Conservation (phyloP, 2,797 vertebrate genomes). For the Molossus molossus region DNA sequence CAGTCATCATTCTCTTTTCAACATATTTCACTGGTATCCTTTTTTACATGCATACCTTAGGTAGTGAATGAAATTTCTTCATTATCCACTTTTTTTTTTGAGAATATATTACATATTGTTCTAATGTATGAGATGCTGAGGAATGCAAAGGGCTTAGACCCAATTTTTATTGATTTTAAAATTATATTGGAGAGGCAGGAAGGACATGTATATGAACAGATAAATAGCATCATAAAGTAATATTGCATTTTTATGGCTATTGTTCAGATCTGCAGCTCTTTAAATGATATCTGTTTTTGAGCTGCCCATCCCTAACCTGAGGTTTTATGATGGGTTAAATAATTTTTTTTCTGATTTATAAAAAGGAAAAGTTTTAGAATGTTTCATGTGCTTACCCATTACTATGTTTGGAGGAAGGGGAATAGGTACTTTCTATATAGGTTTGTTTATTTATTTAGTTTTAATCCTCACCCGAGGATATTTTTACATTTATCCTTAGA, state of each 20-base stretch:
- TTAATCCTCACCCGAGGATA: no score
- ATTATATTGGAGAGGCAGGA: neutral
- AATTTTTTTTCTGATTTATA: slow-evolving; percentile 15
- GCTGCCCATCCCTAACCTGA: no score
- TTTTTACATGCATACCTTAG: neutral
- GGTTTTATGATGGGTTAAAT: neutral
- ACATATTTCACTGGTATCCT: neutral
- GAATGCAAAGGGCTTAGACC: neutral
- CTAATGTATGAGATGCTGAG: neutral
- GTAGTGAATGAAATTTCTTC: neutral
- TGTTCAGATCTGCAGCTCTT: neutral
- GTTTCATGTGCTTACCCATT: neutral
- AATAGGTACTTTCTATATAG: neutral
- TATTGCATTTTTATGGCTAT: neutral
- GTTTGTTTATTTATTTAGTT: neutral
- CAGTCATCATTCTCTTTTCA: neutral
- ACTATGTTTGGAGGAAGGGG: slow-evolving; percentile 20
- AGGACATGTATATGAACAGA: neutral
- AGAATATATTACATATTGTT: neutral
- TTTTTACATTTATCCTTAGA: no score
- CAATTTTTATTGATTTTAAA: neutral
- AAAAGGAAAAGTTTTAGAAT: neutral
- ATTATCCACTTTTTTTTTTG: neutral
- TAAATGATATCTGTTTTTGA: neutral
- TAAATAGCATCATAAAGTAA: neutral